These are phyloP conservation scores for Palythoa heliodiscus DNA, from an alignment of 92 coral and sea anemone species.

Conservation along the genomic window DNA sequence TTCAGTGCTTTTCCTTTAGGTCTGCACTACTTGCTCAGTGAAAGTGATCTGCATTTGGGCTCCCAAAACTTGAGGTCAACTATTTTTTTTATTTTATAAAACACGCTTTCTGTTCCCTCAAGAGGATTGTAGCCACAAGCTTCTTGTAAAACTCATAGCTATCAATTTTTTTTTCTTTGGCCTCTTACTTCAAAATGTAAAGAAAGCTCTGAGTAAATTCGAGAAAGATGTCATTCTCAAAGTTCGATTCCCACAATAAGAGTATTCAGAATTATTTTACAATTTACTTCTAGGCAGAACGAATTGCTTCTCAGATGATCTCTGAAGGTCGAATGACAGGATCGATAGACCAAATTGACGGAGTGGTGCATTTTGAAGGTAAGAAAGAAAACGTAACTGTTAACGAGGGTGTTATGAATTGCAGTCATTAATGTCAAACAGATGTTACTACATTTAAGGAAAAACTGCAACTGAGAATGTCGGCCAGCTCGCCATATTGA, in stretches of 20 bases:
- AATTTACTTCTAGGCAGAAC: slow-evolving; percentile 74
- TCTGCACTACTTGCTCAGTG: too few relatives aligned
- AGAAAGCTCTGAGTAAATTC: too few relatives aligned
- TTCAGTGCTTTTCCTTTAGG: too few relatives aligned
- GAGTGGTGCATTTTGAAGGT: slow-evolving; percentile 99
- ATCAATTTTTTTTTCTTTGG: not conserved
- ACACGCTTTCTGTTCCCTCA: not conserved
- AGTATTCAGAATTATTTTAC: not conserved
- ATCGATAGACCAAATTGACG: slow-evolving; percentile 97
- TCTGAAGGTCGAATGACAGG: slow-evolving; percentile 98
- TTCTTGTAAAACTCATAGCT: not conserved
- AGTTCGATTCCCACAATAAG: not conserved
- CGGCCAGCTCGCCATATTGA: too few relatives aligned
- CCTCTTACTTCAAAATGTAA: too few relatives aligned
- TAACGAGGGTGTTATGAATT: not conserved
- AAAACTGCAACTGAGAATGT: too few relatives aligned
- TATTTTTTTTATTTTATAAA: too few relatives aligned
- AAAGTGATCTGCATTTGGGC: too few relatives aligned
- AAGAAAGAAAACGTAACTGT: not conserved
- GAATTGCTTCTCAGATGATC: slow-evolving; percentile 99
- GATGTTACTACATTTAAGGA: too few relatives aligned
- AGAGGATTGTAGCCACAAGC: not conserved
- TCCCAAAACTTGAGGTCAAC: too few relatives aligned
- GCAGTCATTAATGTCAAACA: not conserved
- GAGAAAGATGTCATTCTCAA: too few relatives aligned